Conservation (phyloP, 2,113 vertebrate species). For the Isichthys henryi region DNA sequence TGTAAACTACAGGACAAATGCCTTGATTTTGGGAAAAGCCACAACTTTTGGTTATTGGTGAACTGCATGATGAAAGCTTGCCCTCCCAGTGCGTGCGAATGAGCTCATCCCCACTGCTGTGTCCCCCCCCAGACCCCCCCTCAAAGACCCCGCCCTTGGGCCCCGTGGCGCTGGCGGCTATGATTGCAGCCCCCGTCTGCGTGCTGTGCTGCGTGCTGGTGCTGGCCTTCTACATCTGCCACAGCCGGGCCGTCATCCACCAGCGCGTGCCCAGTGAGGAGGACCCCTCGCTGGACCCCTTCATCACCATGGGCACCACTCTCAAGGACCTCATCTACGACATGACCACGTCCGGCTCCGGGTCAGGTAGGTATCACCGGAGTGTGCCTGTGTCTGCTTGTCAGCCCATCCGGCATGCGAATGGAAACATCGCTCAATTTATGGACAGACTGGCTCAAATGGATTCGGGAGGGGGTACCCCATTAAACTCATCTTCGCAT, state of each 20-base stretch:
- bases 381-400: neutral
- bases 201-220: constrained; percentile 88
- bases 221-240: constrained; percentile 85
- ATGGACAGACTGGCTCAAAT: neutral
- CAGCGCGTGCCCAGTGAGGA: constrained; percentile 93
- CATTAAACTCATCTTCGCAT: neutral
- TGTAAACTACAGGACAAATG: neutral
- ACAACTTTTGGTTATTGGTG: neutral
- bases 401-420: neutral
- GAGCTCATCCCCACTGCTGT: neutral
- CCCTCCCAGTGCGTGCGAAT: neutral
- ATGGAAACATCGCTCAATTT: neutral
- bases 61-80: neutral
- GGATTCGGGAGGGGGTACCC: neutral
- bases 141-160: constrained; percentile 63
- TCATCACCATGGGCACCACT: constrained; percentile 90
- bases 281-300: constrained; percentile 86
- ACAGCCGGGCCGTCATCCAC: constrained; percentile 81
- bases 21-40: neutral
- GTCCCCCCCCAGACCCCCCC: constrained; percentile 32
- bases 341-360: constrained; percentile 96
- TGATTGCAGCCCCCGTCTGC: constrained; percentile 89
- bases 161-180: constrained; percentile 85
- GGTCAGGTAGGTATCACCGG: constrained; percentile 68
- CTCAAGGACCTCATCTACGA: constrained; percentile 97